A percentile compares a stretch with the other conserved stretches of the same genome.
Evolutionary conservation across 2,888 invertebrate species (phyloP).

Genomic region (Nomada fabriciana): DNA sequence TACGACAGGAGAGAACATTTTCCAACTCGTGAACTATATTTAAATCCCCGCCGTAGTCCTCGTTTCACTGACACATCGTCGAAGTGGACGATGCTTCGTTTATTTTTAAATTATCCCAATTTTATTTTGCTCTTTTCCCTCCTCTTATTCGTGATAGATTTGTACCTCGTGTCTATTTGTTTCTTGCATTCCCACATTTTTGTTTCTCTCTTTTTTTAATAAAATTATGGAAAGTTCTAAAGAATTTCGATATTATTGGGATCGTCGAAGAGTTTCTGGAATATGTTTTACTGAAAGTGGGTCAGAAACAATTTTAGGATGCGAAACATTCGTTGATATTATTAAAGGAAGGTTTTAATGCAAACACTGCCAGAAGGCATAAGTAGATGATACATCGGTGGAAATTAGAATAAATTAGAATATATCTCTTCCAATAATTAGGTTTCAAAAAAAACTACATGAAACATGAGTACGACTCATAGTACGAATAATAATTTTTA

Average conservation of each 20-base stretch:
- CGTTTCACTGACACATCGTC: conserved; percentile 46
- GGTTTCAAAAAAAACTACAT: too few relatives aligned
- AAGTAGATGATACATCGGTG: too few relatives aligned
- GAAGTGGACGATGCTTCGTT: conserved; percentile 31
- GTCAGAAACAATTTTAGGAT: too few relatives aligned
- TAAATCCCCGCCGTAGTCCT: conserved; percentile 36
- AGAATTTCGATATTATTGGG: too few relatives aligned
- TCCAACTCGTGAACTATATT: conserved; percentile 50
- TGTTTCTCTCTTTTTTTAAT: not conserved
- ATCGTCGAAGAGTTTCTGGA: not conserved
- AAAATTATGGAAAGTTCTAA: too few relatives aligned
- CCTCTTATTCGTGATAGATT: not conserved
- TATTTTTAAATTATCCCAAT: conserved; percentile 36
- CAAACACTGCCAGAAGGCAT: not conserved
- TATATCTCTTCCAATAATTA: not conserved
- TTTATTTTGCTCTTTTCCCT: not conserved
- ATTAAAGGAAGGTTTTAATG: not conserved
- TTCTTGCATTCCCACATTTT: not conserved
- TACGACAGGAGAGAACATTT: conserved; percentile 32
- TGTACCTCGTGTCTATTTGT: not conserved
- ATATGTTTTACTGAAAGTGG: too few relatives aligned
- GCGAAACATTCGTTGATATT: too few relatives aligned
- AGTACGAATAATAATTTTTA: not conserved
- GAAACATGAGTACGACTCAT: not conserved
- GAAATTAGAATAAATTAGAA: too few relatives aligned